Base-by-base conservation (phyloP, 2,888 invertebrate genomes). In the Ophion ellenae region DNA sequence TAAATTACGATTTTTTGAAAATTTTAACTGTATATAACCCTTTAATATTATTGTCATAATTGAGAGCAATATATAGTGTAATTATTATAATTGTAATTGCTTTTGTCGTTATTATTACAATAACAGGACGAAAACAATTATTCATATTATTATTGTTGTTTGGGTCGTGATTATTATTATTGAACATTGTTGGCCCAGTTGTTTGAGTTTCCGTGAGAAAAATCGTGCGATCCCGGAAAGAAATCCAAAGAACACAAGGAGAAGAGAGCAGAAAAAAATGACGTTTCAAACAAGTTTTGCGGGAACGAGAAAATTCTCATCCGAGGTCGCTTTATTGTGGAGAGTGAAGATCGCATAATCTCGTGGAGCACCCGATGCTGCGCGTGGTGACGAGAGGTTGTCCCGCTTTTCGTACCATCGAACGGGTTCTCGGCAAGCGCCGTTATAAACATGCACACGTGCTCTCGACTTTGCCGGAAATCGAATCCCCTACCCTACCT, bases 381-480 rank as follows among this genome's bases (percentile, higher is more conserved):
- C 63, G 45, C 64, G 77, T 36, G 32, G 75, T 47, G 14, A 11
- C 47, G 47, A 47, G 47, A 59, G 67, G n/a, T 66, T 53, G 77
- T 74, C 79, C 76, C 64, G 82, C 67, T 79, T 83, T 76, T 79
- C 79, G 79, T 83, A 71, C 70, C 59, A 71, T 76, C 85, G 83
- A 85, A 85, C 85, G 85, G 85, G 79, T 85, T 85, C 85, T 83
- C 82, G 76, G 71, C 20, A 83, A 85, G 79, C 76, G 73, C 85
- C 85, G 85, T 85, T 85, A 85, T 73, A 81, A 74, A 79, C 79
- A 79, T 45, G 53, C 67, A 61, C 78, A 45, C 73, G 70, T 32
- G 61, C 47, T 40, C 59, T 66, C 45, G 70, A 66, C 82, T 71
- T 66, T 79, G 79, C 82, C 85, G 85, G 85, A 85, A 83, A 85